These are phyloP conservation scores for Urophycis tenuis DNA, from an alignment of 2,797 vertebrate species.

Conservation along the genomic window DNA sequence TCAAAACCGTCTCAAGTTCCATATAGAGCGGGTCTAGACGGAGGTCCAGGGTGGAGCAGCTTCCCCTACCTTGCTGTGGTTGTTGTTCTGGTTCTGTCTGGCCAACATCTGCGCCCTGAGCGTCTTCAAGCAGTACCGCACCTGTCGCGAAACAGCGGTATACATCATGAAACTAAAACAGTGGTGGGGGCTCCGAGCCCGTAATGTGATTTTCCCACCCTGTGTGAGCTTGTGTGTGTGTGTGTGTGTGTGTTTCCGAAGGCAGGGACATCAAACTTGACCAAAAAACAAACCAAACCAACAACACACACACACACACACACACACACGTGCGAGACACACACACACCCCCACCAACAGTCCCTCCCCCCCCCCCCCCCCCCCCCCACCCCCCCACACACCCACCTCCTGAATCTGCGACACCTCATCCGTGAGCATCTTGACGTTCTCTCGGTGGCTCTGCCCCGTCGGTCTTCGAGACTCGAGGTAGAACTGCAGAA, in stretches of 20 bases:
- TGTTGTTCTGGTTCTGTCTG: constrained; percentile 64
- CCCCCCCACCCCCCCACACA: background rate
- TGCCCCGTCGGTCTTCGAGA: constrained; percentile 49
- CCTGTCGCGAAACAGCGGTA: constrained; percentile 50
- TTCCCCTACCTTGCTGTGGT: constrained; percentile 55
- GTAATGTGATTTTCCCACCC: background rate
- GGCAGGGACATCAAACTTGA: background rate
- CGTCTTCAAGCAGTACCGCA: constrained; percentile 75
- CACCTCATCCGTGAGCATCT: constrained; percentile 82
- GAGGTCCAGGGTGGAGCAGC: background rate
- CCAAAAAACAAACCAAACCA: background rate
- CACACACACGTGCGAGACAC: background rate
- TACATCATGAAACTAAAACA: background rate
- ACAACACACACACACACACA: background rate
- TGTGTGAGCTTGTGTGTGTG: background rate
- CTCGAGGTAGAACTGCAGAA: constrained; percentile 75
- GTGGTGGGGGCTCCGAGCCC: too few relatives aligned
- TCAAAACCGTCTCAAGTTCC: too few relatives aligned
- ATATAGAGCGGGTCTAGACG: too few relatives aligned
- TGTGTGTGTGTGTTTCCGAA: background rate
- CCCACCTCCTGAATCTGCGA: constrained; percentile 87
- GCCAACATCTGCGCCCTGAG: constrained; percentile 75
- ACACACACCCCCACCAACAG: background rate
- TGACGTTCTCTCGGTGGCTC: constrained; percentile 65
- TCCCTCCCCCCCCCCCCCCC: too few relatives aligned